Base-by-base conservation (phyloP, 2,113 vertebrate species). In the Pitta sordida region DNA sequence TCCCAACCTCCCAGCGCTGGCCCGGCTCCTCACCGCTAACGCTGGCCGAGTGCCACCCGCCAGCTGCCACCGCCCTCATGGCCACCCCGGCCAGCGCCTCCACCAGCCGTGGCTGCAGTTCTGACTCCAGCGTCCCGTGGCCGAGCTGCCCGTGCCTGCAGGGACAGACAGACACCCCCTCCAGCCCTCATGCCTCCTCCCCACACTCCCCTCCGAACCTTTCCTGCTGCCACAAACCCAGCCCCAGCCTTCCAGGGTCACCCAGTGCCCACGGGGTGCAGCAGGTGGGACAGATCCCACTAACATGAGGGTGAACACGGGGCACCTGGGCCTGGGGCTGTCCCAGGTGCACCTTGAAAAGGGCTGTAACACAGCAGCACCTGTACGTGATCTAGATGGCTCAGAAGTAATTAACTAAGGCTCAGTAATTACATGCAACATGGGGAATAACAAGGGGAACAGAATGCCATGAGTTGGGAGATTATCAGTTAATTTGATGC, bases 81-180 rank as follows among this genome's bases (percentile, higher is more conserved):
- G 96, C 68, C 89, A 99, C 83, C 4, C 99, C 99, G 7, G 98
- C 98, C 55, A 99, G 92, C 0, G 98, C 99, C 95, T 99, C 99
- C 95, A 99, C 73, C 23, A 83, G 91, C 88, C 96, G 97, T 2
- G 99, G 99, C 95, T 98, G 97, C 37, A 12, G 87, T 91, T 98
- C 98, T 0, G 98, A 68, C 53, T 98, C 97, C 89, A 99, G 98
- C 3, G 23, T 92, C 9, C 98, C 98, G 0, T 99, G 99, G 44
- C 99, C 99, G 49, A 99, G 96, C 97, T 99, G 99, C 65, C 99
- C 99, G 0, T 99, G 99, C 95, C 99, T 99, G 97, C 7, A 27
- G 26, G 2, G 34, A 21, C 34, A 17, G 60, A 63, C 29, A 23
- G n/a, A 86, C 34, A 4, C 5, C 0, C 26, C 62, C 22, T 11